Percentiles rank a stretch among this genome's conserved stretches.
Evolutionary conservation across 2,113 vertebrate genomes (phyloP).

Genomic region (Pseudopipra pipra): DNA sequence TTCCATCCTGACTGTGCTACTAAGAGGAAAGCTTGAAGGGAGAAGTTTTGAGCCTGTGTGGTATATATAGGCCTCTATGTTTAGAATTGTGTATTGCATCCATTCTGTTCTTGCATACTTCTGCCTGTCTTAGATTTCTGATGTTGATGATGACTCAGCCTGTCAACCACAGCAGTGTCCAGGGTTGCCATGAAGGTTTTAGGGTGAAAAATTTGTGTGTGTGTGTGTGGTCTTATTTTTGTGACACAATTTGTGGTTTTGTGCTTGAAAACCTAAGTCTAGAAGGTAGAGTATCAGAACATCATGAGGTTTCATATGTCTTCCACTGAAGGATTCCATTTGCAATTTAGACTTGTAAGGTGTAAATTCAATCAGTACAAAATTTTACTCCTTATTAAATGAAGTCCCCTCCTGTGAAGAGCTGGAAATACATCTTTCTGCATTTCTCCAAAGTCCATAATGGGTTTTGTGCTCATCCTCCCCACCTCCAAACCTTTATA

Average conservation of each 20-base stretch:
- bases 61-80: neutral
- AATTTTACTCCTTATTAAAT: neutral
- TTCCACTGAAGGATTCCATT: neutral
- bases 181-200: neutral
- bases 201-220: neutral
- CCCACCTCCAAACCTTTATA: neutral
- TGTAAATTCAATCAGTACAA: neutral
- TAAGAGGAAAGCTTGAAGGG: neutral
- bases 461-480: neutral
- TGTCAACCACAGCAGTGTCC: neutral
- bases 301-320: neutral
- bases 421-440: neutral
- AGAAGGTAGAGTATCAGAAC: neutral
- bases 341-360: neutral
- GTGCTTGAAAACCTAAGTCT: neutral
- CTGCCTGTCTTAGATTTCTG: neutral
- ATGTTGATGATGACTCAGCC: neutral
- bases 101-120: neutral
- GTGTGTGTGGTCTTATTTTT: neutral
- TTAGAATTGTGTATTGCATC: neutral
- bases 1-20: neutral
- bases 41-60: neutral
- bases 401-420: neutral
- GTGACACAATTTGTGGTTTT: neutral
- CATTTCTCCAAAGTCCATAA: neutral